Conservation (phyloP, 1,140 invertebrate genomes). For the Trichonephila clavata region DNA sequence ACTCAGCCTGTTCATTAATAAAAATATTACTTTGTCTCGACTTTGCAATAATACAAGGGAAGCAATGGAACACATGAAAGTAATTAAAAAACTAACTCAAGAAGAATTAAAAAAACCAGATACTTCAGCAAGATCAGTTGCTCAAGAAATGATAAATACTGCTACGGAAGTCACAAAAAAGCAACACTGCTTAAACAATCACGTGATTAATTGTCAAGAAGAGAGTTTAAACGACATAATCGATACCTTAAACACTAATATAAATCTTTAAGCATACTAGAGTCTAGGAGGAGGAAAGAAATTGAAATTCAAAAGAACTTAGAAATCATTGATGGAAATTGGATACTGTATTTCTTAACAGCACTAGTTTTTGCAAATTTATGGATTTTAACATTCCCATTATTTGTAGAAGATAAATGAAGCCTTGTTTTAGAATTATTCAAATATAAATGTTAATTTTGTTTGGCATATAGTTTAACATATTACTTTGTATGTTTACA, state of each 20-base stretch:
- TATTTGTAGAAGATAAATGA: no score
- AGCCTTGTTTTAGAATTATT: no score
- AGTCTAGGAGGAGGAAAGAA: not conserved
- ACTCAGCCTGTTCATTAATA: not conserved
- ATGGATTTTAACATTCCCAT: no score
- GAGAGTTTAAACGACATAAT: not conserved
- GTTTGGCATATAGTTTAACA: no score
- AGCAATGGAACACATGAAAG: constrained; percentile 1
- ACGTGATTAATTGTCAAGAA: not conserved
- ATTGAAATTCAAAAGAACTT: no score
- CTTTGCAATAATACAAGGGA: not conserved
- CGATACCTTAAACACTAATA: not conserved
- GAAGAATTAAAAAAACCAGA: not conserved
- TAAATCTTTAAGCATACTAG: not conserved
- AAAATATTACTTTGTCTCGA: not conserved
- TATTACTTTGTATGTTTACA: no score
- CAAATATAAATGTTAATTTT: no score
- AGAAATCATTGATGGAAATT: no score
- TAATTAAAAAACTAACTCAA: not conserved
- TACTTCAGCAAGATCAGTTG: not conserved
- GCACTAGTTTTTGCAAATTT: no score
- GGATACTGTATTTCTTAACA: no score
- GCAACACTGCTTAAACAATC: not conserved
- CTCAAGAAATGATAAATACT: not conserved
- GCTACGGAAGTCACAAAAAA: not conserved